Conservation (phyloP, 1,140 invertebrate genomes). For the Zaprionus inermis region DNA sequence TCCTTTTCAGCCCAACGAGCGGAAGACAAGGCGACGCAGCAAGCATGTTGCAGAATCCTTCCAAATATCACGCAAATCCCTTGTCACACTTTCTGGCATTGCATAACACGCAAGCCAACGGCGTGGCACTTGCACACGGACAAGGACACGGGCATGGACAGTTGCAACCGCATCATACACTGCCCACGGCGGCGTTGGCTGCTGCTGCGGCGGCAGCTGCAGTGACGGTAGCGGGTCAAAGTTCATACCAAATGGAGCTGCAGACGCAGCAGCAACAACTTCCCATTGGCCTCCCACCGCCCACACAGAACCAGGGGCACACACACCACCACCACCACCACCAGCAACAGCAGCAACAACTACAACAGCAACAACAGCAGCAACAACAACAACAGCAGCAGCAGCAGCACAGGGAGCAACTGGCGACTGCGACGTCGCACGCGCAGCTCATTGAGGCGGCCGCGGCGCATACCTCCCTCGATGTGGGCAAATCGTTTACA, state of each 20-base stretch:
- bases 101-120: conserved; percentile 76
- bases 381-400: conserved; percentile 44
- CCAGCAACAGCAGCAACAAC: conserved; percentile 1
- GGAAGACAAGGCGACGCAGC: background rate
- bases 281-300: conserved; percentile 56
- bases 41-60: conserved; percentile 83
- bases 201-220: conserved; percentile 62
- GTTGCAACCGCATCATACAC: conserved; percentile 70
- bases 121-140: conserved; percentile 41
- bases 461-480: conserved; percentile 81
- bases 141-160: conserved; percentile 38
- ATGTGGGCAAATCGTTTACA: conserved; percentile 89
- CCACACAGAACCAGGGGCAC: conserved; percentile 38
- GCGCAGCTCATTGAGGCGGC: conserved; percentile 74
- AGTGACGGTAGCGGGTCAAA: conserved; percentile 70
- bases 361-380: conserved; percentile 44
- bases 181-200: conserved; percentile 67
- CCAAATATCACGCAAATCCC: conserved; percentile 84
- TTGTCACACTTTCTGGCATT: conserved; percentile 83
- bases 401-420: conserved; percentile 60
- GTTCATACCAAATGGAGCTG: conserved; percentile 79
- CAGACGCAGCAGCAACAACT: conserved; percentile 56
- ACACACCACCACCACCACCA: conserved; percentile 37
- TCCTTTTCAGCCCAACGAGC: conserved; percentile 37
- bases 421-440: conserved; percentile 76